Conservation (phyloP, 1,140 invertebrate genomes). For the Sitobion miscanthi region DNA sequence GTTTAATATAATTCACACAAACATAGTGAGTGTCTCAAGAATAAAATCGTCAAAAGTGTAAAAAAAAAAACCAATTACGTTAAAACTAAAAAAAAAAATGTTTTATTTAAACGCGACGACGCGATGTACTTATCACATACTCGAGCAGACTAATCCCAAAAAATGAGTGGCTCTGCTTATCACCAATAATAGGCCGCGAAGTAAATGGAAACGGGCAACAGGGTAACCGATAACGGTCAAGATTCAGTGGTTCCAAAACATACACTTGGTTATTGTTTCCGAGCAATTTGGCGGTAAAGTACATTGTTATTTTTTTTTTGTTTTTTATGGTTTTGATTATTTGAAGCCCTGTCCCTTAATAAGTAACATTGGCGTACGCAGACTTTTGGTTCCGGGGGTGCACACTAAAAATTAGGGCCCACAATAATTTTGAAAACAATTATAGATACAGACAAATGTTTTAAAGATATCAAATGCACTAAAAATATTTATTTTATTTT, state of each 20-base stretch:
- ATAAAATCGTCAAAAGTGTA: background rate
- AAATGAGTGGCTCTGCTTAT: background rate
- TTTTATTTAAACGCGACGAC: background rate
- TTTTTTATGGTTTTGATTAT: background rate
- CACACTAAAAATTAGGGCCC: too few relatives aligned
- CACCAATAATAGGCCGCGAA: background rate
- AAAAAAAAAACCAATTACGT: background rate
- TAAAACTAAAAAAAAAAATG: background rate
- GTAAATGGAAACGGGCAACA: background rate
- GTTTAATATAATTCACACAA: background rate
- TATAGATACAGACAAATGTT: too few relatives aligned
- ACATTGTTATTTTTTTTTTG: background rate
- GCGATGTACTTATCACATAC: background rate
- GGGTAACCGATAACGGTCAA: background rate
- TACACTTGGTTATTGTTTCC: background rate
- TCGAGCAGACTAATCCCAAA: background rate
- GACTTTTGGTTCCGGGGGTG: too few relatives aligned
- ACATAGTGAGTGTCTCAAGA: background rate
- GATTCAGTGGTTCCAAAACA: slow-evolving; percentile 3
- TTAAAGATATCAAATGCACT: too few relatives aligned
- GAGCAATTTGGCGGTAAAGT: background rate
- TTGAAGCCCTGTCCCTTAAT: background rate
- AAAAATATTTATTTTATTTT: too few relatives aligned
- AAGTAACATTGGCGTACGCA: too few relatives aligned
- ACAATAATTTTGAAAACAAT: too few relatives aligned